Evolutionary conservation across 1,140 invertebrate species (phyloP).

Genomic region (Mactra quadrangularis): DNA sequence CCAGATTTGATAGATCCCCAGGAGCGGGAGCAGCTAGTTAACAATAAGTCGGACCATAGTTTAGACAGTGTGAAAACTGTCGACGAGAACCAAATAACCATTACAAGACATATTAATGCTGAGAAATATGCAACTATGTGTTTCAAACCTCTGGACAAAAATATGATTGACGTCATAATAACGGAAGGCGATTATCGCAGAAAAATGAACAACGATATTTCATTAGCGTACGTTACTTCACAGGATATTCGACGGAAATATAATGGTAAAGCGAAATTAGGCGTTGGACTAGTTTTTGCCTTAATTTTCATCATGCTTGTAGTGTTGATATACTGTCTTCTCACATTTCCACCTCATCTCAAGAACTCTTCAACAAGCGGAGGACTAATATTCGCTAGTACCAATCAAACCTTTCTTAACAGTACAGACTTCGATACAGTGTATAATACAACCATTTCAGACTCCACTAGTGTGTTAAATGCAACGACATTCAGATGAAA

Average conservation of each 20-base stretch:
- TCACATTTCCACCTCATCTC: not conserved
- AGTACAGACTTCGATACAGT: too few relatives aligned
- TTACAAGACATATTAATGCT: slow-evolving; percentile 1
- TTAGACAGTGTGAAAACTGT: not conserved
- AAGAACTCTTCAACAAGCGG: too few relatives aligned
- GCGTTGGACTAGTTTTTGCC: slow-evolving; percentile 1
- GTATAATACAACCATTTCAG: too few relatives aligned
- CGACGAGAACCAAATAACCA: not conserved
- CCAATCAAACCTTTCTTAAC: too few relatives aligned
- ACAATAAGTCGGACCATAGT: slow-evolving; percentile 25
- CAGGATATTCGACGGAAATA: slow-evolving; percentile 1
- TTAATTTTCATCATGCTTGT: slow-evolving; percentile 13
- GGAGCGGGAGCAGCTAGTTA: slow-evolving; percentile 10
- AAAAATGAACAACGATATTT: not conserved
- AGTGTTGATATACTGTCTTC: slow-evolving; percentile 2
- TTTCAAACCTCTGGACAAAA: slow-evolving; percentile 19
- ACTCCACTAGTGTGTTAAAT: too few relatives aligned
- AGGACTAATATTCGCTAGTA: too few relatives aligned
- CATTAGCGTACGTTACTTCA: not conserved
- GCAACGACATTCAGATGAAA: too few relatives aligned
- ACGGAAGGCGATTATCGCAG: not conserved
- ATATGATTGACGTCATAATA: slow-evolving; percentile 19
- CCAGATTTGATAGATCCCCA: too few relatives aligned
- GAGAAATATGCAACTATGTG: slow-evolving; percentile 26
- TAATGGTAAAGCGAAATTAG: not conserved